Conservation (phyloP, 2,113 vertebrate genomes). For the Phrynosoma blainvillii region DNA sequence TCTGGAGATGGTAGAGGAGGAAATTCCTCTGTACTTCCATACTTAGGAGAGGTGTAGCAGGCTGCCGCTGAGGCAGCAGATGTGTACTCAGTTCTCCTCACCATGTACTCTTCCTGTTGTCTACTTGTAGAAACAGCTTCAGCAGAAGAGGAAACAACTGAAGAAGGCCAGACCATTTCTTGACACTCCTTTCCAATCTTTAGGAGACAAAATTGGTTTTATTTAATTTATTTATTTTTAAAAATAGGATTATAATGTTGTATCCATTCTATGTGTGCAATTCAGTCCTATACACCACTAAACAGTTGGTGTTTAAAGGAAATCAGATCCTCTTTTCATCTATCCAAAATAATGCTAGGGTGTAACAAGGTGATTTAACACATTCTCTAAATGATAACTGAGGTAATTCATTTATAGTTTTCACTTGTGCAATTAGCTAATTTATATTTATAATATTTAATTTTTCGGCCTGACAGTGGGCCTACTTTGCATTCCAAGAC, state of each 20-base stretch:
- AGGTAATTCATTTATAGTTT: conserved; percentile 33
- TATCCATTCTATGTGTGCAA: conserved; percentile 16
- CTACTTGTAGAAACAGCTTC: conserved; percentile 70
- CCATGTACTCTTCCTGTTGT: conserved; percentile 63
- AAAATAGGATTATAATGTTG: neutral
- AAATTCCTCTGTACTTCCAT: conserved; percentile 79
- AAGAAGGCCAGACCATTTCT: conserved; percentile 78
- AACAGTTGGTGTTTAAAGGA: conserved; percentile 39
- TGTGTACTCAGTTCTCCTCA: conserved; percentile 48
- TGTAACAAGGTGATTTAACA: conserved; percentile 18
- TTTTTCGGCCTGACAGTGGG: conserved; percentile 7
- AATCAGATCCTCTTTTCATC: conserved; percentile 28
- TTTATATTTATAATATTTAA: conserved; percentile 38
- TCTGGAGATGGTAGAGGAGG: conserved; percentile 78
- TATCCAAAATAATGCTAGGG: conserved; percentile 22
- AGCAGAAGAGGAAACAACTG: conserved; percentile 64
- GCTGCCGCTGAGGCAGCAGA: conserved; percentile 55
- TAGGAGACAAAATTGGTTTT: conserved; percentile 66
- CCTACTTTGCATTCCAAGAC: conserved; percentile 42
- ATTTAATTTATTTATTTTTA: neutral
- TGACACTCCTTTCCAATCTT: conserved; percentile 84
- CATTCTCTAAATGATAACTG: conserved; percentile 17
- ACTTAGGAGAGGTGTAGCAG: conserved; percentile 54
- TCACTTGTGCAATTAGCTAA: conserved; percentile 31
- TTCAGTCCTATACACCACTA: conserved; percentile 35